Conservation (phyloP, 2,113 vertebrate species). For the Grus americana region DNA sequence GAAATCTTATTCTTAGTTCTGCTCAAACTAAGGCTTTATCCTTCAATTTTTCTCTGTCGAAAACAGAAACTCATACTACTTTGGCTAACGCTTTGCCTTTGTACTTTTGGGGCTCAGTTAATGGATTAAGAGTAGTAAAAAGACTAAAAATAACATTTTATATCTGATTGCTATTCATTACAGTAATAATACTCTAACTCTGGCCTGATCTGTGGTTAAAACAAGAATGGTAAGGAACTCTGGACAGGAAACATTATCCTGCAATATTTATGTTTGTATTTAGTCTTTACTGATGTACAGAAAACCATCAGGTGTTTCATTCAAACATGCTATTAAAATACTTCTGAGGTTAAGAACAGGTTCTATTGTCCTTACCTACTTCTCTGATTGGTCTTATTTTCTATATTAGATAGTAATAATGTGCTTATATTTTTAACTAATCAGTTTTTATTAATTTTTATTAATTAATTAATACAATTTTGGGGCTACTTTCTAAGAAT, state of each 20-base stretch:
- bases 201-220: not conserved
- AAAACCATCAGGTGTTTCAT: not conserved
- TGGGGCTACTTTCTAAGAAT: not conserved
- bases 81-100: not conserved
- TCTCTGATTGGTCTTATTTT: not conserved
- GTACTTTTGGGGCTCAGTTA: not conserved
- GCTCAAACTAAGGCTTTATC: not conserved
- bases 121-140: not conserved
- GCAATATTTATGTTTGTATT: not conserved
- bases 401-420: not conserved
- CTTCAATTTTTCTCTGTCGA: not conserved
- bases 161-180: not conserved
- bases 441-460: not conserved
- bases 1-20: not conserved
- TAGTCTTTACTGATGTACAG: not conserved
- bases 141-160: not conserved
- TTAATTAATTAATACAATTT: too few relatives aligned
- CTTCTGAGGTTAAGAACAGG: not conserved
- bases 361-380: not conserved
- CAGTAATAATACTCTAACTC: not conserved
- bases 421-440: not conserved
- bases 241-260: not conserved
- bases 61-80: not conserved
- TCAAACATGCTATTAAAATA: not conserved
- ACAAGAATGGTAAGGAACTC: not conserved